Evolutionary conservation across 2,113 vertebrate species (phyloP).

Genomic region (Rhizomys pruinosus): DNA sequence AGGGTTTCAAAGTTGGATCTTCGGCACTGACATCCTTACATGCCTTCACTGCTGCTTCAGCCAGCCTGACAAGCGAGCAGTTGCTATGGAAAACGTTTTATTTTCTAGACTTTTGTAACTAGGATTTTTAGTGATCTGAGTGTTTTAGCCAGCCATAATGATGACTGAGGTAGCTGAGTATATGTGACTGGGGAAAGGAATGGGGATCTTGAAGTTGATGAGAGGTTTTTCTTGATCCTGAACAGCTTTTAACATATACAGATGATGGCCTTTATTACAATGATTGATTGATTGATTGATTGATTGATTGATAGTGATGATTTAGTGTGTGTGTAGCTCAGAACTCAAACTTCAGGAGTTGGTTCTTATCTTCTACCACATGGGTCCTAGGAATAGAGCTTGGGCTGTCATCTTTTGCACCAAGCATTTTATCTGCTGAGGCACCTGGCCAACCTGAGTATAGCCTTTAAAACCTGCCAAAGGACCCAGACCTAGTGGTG

Average conservation of each 20-base stretch:
- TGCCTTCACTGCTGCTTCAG: neutral
- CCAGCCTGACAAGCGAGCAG: neutral
- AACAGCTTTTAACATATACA: neutral
- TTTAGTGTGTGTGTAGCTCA: neutral
- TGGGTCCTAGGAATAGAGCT: too few species aligned
- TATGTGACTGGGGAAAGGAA: neutral
- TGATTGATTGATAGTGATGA: neutral
- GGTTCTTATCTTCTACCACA: too few species aligned
- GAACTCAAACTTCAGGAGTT: neutral
- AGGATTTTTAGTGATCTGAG: neutral
- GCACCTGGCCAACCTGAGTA: too few species aligned
- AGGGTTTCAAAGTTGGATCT: neutral
- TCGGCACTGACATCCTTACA: neutral
- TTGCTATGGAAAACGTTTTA: neutral
- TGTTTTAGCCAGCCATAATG: slow-evolving; percentile 2
- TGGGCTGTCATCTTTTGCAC: too few species aligned
- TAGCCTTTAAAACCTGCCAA: too few species aligned
- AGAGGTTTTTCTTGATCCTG: slow-evolving; percentile 14
- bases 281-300: neutral
- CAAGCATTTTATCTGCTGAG: too few species aligned
- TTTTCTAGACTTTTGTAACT: neutral
- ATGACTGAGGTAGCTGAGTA: neutral
- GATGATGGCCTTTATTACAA: neutral
- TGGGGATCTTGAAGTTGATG: neutral
- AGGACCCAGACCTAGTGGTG: too few species aligned